phyloP scores from a whole-genome alignment of 2,888 invertebrate genomes.

The Keiferia lycopersicella region DNA sequence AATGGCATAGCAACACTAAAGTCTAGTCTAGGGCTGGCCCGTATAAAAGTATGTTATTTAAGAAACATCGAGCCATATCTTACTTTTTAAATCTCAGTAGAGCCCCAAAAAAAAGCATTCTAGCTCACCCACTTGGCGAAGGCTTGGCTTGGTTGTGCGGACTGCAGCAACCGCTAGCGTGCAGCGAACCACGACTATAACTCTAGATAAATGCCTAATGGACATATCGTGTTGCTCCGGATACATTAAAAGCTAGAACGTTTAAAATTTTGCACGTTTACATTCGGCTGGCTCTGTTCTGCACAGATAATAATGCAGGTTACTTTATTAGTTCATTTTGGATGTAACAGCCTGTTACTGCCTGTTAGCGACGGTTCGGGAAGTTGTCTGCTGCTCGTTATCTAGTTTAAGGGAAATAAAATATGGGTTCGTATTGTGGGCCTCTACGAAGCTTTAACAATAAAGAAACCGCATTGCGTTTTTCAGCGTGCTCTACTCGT shows the following conservation, averaged over 20 bases:
- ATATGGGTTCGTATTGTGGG: no score
- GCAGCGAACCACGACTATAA: constrained; percentile 36
- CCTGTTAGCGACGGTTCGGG: not conserved
- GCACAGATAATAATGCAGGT: constrained; percentile 28
- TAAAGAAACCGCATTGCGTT: not conserved
- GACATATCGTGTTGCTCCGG: constrained; percentile 42
- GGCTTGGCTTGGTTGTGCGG: not conserved
- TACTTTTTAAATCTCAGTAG: no score
- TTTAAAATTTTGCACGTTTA: constrained; percentile 40
- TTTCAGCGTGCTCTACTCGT: no score
- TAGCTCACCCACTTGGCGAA: no score
- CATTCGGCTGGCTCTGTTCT: constrained; percentile 27
- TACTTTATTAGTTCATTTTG: constrained; percentile 12
- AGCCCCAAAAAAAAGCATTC: no score
- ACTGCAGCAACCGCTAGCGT: constrained; percentile 30
- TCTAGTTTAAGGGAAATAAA: not conserved
- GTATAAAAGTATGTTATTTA: no score
- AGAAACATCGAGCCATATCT: no score
- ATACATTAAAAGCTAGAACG: constrained; percentile 40
- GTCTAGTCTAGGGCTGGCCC: no score
- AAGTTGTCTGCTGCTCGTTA: not conserved
- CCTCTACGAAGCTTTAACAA: no score
- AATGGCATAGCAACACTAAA: no score
- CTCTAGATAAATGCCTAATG: constrained; percentile 47
- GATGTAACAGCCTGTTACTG: constrained; percentile 9